Evolutionary conservation across 2,113 vertebrate genomes (phyloP).

Genomic region (Scomber colias): DNA sequence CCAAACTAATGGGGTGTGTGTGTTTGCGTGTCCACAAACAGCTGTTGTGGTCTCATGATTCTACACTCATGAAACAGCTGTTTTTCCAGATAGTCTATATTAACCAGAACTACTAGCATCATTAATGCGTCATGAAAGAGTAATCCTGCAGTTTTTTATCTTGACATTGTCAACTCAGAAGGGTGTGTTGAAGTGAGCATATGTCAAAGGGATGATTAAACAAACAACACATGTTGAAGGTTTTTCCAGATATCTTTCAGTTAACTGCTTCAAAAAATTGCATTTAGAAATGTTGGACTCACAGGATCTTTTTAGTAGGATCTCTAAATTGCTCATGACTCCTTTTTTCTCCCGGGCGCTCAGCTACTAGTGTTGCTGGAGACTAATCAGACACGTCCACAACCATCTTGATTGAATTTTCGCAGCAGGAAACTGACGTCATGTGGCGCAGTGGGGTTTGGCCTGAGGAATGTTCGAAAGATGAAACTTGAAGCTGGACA

Average conservation of each 20-base stretch:
- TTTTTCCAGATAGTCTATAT: neutral
- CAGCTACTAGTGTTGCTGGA: conserved; percentile 17
- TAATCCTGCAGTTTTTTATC: neutral
- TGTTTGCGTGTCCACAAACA: neutral
- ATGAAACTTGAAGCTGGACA: conserved; percentile 16
- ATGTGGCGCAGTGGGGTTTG: conserved; percentile 64
- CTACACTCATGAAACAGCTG: too few relatives aligned
- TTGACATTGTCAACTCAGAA: neutral
- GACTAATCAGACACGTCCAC: conserved; percentile 36
- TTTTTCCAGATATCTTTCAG: neutral
- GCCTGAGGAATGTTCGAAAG: conserved; percentile 62
- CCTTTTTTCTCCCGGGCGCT: conserved; percentile 2
- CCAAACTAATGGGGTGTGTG: neutral
- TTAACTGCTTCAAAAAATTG: neutral
- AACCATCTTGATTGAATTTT: conserved; percentile 74
- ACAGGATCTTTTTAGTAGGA: neutral
- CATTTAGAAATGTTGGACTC: neutral
- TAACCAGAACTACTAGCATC: neutral
- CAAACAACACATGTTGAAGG: neutral
- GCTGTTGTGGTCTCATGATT: neutral
- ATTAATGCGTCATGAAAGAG: neutral
- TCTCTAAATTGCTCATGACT: neutral
- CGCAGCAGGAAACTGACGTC: conserved; percentile 69
- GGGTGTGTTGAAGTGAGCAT: neutral
- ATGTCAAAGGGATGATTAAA: neutral